phyloP scores from a whole-genome alignment of 2,113 vertebrate species.

The Stegastes partitus region DNA sequence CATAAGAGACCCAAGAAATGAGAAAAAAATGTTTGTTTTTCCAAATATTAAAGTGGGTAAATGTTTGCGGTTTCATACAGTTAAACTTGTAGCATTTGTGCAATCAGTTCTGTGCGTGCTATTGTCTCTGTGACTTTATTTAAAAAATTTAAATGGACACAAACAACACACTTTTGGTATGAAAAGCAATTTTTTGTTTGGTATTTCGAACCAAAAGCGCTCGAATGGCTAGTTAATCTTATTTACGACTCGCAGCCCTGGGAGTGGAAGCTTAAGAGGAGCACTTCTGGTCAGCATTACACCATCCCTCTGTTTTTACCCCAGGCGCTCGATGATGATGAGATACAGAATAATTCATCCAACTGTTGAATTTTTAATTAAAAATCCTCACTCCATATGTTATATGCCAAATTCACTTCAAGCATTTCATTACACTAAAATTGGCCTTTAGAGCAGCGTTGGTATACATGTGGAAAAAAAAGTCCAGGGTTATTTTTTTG shows the following conservation, averaged over 20 bases:
- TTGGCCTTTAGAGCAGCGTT: too few species aligned
- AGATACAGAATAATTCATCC: constrained; percentile 68
- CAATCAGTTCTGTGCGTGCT: not conserved
- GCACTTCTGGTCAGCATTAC: constrained; percentile 45
- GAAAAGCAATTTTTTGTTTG: constrained; percentile 14
- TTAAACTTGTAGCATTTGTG: too few species aligned
- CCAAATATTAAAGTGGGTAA: too few species aligned
- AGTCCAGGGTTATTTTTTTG: too few species aligned
- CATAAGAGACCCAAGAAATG: too few species aligned
- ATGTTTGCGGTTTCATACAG: too few species aligned
- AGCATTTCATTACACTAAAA: too few species aligned
- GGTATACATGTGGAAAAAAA: too few species aligned
- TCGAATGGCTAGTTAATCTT: constrained; percentile 10
- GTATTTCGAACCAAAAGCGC: constrained; percentile 2
- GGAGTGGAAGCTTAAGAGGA: constrained; percentile 29
- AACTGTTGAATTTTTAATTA: constrained; percentile 66
- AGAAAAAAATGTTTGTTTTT: too few species aligned
- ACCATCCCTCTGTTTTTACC: constrained; percentile 40
- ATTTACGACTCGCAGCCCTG: constrained; percentile 4
- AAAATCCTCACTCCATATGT: constrained; percentile 54
- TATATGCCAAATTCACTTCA: constrained; percentile 37
- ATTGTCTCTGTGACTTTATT: not conserved
- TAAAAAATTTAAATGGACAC: not conserved
- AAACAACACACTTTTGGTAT: not conserved
- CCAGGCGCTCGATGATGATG: constrained; percentile 47